Percentiles rank a stretch among this genome's conserved stretches.
These are phyloP conservation scores for Gonocerus acuteangulatus DNA, from an alignment of 2,888 invertebrate species.

Conservation along the genomic window DNA sequence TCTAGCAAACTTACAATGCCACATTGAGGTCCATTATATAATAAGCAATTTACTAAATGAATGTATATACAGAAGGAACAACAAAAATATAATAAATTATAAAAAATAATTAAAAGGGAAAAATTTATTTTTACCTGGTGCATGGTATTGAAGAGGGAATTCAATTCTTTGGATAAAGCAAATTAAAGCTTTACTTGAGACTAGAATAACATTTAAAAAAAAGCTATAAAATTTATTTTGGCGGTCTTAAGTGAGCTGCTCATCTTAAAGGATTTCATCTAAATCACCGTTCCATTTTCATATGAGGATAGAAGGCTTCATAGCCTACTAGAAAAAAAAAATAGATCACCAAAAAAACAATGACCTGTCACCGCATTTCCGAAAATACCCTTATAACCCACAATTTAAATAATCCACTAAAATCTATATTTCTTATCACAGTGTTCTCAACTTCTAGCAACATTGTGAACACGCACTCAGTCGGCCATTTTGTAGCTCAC, in stretches of 20 bases:
- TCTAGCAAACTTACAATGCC: no score
- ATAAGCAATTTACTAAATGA: no score
- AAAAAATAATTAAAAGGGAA: background rate
- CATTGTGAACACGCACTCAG: constrained; percentile 23
- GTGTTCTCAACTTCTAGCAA: background rate
- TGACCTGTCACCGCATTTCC: background rate
- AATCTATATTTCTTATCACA: background rate
- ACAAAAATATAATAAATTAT: background rate
- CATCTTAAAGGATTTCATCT: background rate
- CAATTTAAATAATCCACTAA: background rate
- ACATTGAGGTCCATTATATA: no score
- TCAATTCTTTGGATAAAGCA: background rate
- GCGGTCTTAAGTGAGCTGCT: background rate
- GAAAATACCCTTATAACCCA: background rate
- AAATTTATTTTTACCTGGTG: constrained; percentile 8
- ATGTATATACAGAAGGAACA: background rate
- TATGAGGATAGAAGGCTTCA: background rate
- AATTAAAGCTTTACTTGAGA: background rate
- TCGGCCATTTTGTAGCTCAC: constrained; percentile 23
- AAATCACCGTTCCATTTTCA: background rate
- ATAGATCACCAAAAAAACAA: no score
- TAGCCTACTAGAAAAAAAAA: background rate
- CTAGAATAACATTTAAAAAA: background rate
- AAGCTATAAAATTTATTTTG: background rate
- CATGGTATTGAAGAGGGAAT: constrained; percentile 4